Evolutionary conservation across 2,888 invertebrate genomes (phyloP), one percentile per base, ranked within the genome.

Genomic region (Eucera pruinosa): DNA sequence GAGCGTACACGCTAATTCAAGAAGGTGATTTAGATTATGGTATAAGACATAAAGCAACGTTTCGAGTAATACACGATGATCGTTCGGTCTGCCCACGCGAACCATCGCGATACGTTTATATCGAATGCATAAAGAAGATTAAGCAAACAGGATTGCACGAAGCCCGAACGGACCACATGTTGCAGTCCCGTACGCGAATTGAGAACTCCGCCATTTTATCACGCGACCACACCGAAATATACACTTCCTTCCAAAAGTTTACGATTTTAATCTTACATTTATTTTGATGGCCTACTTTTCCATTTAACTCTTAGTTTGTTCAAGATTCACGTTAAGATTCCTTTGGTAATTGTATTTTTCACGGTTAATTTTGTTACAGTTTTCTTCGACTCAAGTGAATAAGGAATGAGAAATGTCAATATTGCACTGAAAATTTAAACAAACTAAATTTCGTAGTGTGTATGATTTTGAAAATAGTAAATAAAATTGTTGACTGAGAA

Each of bases 81-180:
- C 65, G 43, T 25, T 33, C n/a, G 55, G 4, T 2, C 69, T 20
- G 57, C 70, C 62, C 78, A 70, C 78, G 78, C 69, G 58, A 13
- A 1, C 52, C 23, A 13, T 25, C 2, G 23, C 48, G 65, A 69
- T 66, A 43, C 58, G 50, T 62, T 57, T 64, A 27, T 48, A 25
- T 64, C 66, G 69, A 54, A 64, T 48, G 67, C 45, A 57, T 41
- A 67, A 81, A 80, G 78, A 54, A 81, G 87, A 88, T 89, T 89
- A 85, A 69, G 81, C 86, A 89, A 89, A 89, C 83, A 83, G 81
- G 88, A 88, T 89, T 81, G 66, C 43, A 54, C 76, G 86, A 86
- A 84, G 80, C 86, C 81, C 69, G 61, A 47, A 47, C 48, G 30
- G 45, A 36, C 80, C 72, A 83, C 78, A 78, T 76, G 78, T 83